A percentile compares a stretch with the other conserved stretches of the same genome.
These are phyloP conservation scores for Dynastes grantii DNA, from an alignment of 2,888 invertebrate species.

Conservation along the genomic window DNA sequence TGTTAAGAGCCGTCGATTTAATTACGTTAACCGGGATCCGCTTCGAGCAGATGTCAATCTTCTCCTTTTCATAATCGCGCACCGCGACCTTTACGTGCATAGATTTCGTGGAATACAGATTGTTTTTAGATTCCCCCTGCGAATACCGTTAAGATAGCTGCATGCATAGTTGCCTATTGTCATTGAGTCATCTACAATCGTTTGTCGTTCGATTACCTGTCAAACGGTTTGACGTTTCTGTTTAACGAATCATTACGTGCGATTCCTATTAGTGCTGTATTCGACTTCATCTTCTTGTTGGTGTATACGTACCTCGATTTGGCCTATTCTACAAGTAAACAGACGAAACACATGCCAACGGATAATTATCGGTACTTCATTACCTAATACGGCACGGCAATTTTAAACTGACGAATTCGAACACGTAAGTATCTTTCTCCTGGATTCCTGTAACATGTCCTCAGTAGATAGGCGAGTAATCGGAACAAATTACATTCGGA, in stretches of 20 bases:
- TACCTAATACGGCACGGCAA: constrained; percentile 41
- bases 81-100: constrained; percentile 2
- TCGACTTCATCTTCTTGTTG: neutral
- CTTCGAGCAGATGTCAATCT: constrained; percentile 20
- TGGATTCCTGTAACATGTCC: neutral
- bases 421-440: neutral
- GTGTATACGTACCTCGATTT: neutral
- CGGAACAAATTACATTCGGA: constrained; percentile 48
- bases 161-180: constrained; percentile 6
- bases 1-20: constrained; percentile 13
- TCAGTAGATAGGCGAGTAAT: constrained; percentile 41
- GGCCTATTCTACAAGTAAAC: neutral
- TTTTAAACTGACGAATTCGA: constrained; percentile 16
- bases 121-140: neutral
- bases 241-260: neutral
- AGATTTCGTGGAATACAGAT: too few relatives aligned
- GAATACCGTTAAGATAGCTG: constrained; percentile 30
- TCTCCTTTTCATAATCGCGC: neutral
- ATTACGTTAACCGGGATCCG: constrained; percentile 26
- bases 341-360: constrained; percentile 28
- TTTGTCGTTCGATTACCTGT: constrained; percentile 42
- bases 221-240: constrained; percentile 38
- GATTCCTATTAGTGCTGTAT: too few relatives aligned
- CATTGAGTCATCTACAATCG: constrained; percentile 29
- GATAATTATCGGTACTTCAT: constrained; percentile 45